These are phyloP conservation scores for Octomys mimax DNA, from an alignment of 2,797 vertebrate species.

Conservation along the genomic window DNA sequence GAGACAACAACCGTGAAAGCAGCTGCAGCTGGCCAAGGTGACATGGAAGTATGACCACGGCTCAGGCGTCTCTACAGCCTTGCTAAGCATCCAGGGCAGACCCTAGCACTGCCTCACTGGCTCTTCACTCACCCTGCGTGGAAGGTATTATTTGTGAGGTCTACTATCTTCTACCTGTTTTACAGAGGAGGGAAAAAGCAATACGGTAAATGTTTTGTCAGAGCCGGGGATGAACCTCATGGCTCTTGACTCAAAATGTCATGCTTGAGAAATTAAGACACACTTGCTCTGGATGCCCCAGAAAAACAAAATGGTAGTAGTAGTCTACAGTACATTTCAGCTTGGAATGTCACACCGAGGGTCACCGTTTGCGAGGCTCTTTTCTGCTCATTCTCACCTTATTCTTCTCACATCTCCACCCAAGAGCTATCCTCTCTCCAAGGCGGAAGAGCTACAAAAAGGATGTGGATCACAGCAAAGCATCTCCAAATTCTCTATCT, in stretches of 20 bases:
- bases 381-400: neutral
- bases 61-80: neutral
- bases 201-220: neutral
- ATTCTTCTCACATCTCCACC: neutral
- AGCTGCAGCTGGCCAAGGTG: slow-evolving; percentile 55
- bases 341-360: neutral
- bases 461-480: neutral
- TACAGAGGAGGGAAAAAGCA: neutral
- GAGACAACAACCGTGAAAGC: slow-evolving; percentile 54
- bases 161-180: neutral
- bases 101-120: neutral
- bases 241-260: neutral
- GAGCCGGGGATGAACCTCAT: neutral
- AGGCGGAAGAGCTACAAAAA: neutral
- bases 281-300: neutral
- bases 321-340: neutral
- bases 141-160: neutral
- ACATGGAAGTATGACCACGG: neutral
- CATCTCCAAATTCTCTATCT: neutral
- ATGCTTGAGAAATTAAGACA: neutral
- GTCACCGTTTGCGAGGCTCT: neutral
- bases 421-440: neutral
- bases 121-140: neutral
- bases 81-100: neutral
- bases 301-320: neutral